These are phyloP conservation scores for Proteles cristata DNA, from an alignment of 2,113 vertebrate genomes.

Conservation along the genomic window DNA sequence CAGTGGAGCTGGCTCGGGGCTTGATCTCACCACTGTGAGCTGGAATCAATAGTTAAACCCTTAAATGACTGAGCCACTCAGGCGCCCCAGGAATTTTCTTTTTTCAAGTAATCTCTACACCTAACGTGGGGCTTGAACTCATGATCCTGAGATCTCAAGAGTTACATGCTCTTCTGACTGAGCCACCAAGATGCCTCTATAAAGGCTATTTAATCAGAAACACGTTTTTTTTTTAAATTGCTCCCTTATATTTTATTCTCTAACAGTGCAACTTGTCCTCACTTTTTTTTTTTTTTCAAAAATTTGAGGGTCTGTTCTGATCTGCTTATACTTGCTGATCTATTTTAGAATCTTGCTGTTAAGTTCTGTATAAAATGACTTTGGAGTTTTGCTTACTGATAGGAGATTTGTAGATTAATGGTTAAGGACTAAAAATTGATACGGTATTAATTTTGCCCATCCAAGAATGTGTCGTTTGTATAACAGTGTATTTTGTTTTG, in stretches of 20 bases:
- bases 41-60: too few species aligned
- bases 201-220: not conserved
- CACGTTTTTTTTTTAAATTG: not conserved
- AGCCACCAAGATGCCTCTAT: not conserved
- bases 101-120: not conserved
- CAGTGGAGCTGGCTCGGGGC: too few species aligned
- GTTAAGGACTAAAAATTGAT: slow-evolving; percentile 57
- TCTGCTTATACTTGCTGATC: slow-evolving; percentile 38
- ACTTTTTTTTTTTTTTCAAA: not conserved
- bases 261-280: not conserved
- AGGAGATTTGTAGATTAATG: slow-evolving; percentile 53
- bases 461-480: not conserved
- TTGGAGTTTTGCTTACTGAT: slow-evolving; percentile 58
- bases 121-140: not conserved
- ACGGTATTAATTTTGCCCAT: slow-evolving; percentile 21
- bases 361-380: slow-evolving; percentile 47
- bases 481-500: slow-evolving; percentile 8
- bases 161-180: not conserved
- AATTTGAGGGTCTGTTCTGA: not conserved
- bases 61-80: too few species aligned
- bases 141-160: not conserved
- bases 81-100: not conserved
- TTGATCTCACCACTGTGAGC: too few species aligned
- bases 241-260: not conserved
- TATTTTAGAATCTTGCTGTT: slow-evolving; percentile 52